A percentile compares a stretch with the other conserved stretches of the same genome.
These are phyloP conservation scores for Tonatia bakeri DNA, from an alignment of 2,113 vertebrate species.

Conservation along the genomic window DNA sequence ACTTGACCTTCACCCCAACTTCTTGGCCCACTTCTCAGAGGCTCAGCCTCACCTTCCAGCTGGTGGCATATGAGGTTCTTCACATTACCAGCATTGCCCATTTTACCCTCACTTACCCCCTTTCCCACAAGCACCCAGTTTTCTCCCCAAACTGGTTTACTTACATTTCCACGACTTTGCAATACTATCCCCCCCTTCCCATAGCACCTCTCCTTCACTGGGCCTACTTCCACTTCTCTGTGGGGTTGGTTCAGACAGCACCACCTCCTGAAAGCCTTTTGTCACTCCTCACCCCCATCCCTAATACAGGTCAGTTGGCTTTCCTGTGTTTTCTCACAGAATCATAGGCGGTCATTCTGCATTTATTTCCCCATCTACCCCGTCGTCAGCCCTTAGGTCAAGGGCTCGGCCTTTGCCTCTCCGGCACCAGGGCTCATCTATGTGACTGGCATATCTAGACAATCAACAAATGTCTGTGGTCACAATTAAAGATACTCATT, in stretches of 20 bases:
- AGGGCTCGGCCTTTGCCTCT: background rate
- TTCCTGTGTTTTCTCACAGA: background rate
- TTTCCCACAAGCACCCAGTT: background rate
- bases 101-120: background rate
- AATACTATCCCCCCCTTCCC: background rate
- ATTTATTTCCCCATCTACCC: background rate
- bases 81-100: background rate
- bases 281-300: background rate
- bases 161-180: background rate
- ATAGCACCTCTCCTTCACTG: background rate
- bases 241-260: background rate
- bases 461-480: background rate
- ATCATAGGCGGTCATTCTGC: background rate
- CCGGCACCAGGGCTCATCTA: too few species aligned
- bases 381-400: background rate
- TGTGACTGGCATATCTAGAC: background rate
- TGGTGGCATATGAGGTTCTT: background rate
- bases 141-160: background rate
- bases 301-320: background rate
- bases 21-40: background rate
- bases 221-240: background rate
- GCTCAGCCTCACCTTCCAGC: background rate
- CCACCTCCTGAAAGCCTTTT: background rate
- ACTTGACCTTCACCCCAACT: background rate
- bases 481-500: background rate